Evolutionary conservation across 1,140 invertebrate genomes (phyloP).

Genomic region (Tenebrio molitor): DNA sequence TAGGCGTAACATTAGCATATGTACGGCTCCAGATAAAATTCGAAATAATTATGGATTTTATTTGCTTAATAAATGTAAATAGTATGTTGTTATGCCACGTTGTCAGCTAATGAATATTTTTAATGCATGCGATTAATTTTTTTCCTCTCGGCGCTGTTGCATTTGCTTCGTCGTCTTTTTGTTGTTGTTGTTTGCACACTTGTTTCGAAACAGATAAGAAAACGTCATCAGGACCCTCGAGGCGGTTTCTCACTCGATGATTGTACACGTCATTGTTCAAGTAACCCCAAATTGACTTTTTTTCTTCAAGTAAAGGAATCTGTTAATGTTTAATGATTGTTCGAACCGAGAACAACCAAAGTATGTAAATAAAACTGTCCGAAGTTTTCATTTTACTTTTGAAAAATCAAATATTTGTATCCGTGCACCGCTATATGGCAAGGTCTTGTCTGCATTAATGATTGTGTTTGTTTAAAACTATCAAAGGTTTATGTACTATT

Average conservation of each 20-base stretch:
- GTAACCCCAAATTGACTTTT: not conserved
- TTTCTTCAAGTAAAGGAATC: not conserved
- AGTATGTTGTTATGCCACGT: constrained; percentile 27
- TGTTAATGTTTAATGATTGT: not conserved
- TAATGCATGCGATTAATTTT: constrained; percentile 7
- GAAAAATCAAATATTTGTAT: too few relatives aligned
- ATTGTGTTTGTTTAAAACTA: too few relatives aligned
- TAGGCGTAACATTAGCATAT: constrained; percentile 33
- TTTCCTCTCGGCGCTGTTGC: not conserved
- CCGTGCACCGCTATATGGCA: too few relatives aligned
- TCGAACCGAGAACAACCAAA: not conserved
- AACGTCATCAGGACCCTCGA: constrained; percentile 18
- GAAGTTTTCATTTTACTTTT: too few relatives aligned
- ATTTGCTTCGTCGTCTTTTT: not conserved
- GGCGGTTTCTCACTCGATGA: constrained; percentile 14
- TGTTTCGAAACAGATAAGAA: not conserved
- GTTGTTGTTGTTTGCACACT: not conserved
- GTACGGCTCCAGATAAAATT: constrained; percentile 29
- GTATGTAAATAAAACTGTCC: too few relatives aligned
- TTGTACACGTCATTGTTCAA: constrained; percentile 16
- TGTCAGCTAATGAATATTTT: constrained; percentile 36
- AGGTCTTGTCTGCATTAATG: too few relatives aligned
- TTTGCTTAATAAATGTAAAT: constrained; percentile 39
- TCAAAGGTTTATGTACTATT: too few relatives aligned
- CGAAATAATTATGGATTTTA: constrained; percentile 29